Percentiles rank a stretch among this genome's conserved stretches.
Evolutionary conservation across 2,888 invertebrate species (phyloP).

Genomic region (Aspidiotus rigidus): DNA sequence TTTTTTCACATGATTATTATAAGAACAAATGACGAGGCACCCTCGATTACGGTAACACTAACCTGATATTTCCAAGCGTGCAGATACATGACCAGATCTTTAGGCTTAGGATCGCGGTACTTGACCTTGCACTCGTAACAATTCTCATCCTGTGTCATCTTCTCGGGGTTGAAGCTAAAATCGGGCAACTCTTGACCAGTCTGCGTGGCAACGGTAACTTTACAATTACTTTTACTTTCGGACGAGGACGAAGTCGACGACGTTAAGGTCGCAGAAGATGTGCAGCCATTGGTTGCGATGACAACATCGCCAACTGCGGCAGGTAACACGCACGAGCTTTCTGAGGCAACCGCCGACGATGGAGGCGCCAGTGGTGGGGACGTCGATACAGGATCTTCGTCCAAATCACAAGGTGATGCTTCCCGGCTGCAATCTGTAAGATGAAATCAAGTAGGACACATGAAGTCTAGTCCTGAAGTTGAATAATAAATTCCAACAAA

Average conservation of each 20-base stretch:
- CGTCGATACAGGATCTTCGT: slow-evolving; percentile 27
- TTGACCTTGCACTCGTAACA: slow-evolving; percentile 89
- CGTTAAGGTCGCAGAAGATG: slow-evolving; percentile 43
- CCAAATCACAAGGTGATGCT: slow-evolving; percentile 33
- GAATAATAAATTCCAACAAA: too few species aligned
- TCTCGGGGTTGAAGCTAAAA: slow-evolving; percentile 56
- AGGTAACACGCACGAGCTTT: slow-evolving; percentile 40
- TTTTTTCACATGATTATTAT: neutral
- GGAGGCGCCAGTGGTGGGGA: slow-evolving; percentile 26
- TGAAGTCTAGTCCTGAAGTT: too few species aligned
- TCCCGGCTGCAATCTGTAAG: slow-evolving; percentile 35
- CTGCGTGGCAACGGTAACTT: slow-evolving; percentile 77
- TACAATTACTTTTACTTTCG: slow-evolving; percentile 40
- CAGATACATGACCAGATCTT: slow-evolving; percentile 89
- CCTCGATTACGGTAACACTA: slow-evolving; percentile 37
- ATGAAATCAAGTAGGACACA: neutral
- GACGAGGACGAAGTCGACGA: slow-evolving; percentile 42
- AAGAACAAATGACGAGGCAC: neutral
- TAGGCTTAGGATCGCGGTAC: slow-evolving; percentile 82
- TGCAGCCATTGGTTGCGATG: slow-evolving; percentile 39
- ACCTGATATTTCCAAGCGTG: slow-evolving; percentile 91
- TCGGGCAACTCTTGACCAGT: slow-evolving; percentile 70
- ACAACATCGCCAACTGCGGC: slow-evolving; percentile 39
- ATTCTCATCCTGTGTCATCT: slow-evolving; percentile 70
- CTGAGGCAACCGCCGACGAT: slow-evolving; percentile 10